Percentiles rank a stretch among this genome's conserved stretches.
These are phyloP conservation scores for Leptopilina drosophilae DNA, from an alignment of 2,888 invertebrate genomes.

Conservation along the genomic window DNA sequence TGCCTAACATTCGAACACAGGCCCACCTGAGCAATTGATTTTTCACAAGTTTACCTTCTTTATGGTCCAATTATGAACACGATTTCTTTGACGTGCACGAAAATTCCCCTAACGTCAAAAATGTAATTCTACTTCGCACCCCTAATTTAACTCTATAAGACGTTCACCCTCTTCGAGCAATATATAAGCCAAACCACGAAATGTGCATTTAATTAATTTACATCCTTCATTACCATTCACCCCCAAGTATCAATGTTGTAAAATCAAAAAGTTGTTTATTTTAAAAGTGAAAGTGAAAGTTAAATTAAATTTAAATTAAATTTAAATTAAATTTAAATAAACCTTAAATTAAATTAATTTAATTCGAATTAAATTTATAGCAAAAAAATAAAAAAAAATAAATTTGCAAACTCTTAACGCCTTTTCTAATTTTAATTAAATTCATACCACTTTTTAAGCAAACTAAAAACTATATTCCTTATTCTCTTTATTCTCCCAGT, in stretches of 20 bases:
- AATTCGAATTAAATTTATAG: too few species aligned
- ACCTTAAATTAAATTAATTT: too few species aligned
- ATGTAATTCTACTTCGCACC: slow-evolving; percentile 11
- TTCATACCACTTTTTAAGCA: too few species aligned
- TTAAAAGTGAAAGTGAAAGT: too few species aligned
- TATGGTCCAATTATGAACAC: slow-evolving; percentile 37
- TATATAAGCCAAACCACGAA: neutral
- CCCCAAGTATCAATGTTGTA: neutral
- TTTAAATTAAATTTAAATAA: too few species aligned
- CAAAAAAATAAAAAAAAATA: too few species aligned
- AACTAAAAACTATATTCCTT: too few species aligned
- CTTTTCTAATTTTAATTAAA: too few species aligned
- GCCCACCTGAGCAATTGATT: slow-evolving; percentile 78
- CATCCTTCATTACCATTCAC: slow-evolving; percentile 20
- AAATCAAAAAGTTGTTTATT: neutral
- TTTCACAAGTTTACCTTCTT: slow-evolving; percentile 38
- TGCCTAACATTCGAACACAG: slow-evolving; percentile 87
- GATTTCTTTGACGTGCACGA: neutral
- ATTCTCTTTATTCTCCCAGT: too few species aligned
- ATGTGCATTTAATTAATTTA: neutral
- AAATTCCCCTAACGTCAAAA: neutral
- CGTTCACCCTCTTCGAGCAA: neutral
- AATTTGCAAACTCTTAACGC: too few species aligned
- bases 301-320: too few species aligned
- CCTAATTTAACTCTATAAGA: neutral